These are phyloP conservation scores for Thunnus thynnus DNA, from an alignment of 2,113 vertebrate genomes.

Conservation along the genomic window DNA sequence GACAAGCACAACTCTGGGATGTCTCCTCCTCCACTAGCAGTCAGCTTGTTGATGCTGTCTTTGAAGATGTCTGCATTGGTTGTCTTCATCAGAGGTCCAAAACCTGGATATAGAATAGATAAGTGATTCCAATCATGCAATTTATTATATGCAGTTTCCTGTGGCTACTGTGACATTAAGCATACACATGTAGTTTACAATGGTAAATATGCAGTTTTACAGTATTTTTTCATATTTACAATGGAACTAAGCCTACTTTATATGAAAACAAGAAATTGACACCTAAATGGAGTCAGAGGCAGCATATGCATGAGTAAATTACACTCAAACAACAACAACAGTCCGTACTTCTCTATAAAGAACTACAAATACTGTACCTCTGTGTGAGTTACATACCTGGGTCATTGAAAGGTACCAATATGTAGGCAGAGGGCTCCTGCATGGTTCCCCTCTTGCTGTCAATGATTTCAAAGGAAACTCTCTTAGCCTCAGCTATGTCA, in stretches of 20 bases:
- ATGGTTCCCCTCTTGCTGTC: constrained; percentile 69
- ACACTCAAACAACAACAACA: not conserved
- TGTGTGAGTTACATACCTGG: constrained; percentile 57
- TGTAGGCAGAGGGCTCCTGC: constrained; percentile 75
- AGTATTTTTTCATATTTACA: no score
- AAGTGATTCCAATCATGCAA: rapidly evolving
- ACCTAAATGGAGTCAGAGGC: no score
- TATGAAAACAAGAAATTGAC: no score
- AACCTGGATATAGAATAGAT: constrained; percentile 52
- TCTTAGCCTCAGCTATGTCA: constrained; percentile 72
- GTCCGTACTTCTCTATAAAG: not conserved
- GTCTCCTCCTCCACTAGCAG: constrained; percentile 73
- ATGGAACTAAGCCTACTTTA: no score
- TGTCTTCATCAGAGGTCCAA: constrained; percentile 76
- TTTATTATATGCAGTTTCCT: not conserved
- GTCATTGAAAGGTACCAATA: constrained; percentile 83
- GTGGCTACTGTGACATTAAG: not conserved
- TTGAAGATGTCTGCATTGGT: constrained; percentile 76
- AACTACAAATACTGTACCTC: not conserved
- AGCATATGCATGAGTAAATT: not conserved
- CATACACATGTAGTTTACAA: not conserved
- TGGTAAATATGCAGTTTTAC: no score
- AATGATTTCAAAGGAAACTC: constrained; percentile 73
- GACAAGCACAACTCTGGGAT: constrained; percentile 75
- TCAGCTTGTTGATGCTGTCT: constrained; percentile 58